These are phyloP conservation scores for Pinna nobilis DNA, from an alignment of 1,140 invertebrate genomes.

Conservation along the genomic window DNA sequence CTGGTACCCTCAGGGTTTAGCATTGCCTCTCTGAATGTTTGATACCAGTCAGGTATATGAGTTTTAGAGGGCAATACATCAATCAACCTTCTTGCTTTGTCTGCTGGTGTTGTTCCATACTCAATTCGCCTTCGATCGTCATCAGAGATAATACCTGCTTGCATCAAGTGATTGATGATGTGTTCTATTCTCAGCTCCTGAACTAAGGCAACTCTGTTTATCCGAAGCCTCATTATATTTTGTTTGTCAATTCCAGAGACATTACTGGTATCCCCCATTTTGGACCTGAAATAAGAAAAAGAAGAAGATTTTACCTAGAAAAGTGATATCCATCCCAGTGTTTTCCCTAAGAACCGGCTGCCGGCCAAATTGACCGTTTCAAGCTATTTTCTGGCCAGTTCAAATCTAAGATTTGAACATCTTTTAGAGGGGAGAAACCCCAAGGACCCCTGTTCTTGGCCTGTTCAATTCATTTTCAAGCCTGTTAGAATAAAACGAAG, in stretches of 20 bases:
- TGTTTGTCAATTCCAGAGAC: conserved; percentile 61
- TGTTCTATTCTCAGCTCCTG: conserved; percentile 71
- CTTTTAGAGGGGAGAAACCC: no score
- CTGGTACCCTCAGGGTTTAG: conserved; percentile 55
- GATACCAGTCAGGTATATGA: conserved; percentile 66
- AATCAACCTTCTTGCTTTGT: conserved; percentile 65
- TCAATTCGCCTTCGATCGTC: conserved; percentile 61
- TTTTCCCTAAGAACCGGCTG: neutral
- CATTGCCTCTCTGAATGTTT: conserved; percentile 61
- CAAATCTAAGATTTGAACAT: no score
- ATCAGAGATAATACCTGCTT: conserved; percentile 55
- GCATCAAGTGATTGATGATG: conserved; percentile 55
- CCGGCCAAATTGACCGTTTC: conserved; percentile 3
- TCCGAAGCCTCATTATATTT: conserved; percentile 66
- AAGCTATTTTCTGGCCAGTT: no score
- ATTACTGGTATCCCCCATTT: conserved; percentile 26
- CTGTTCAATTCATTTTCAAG: no score
- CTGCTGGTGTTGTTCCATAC: conserved; percentile 56
- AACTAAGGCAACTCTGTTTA: conserved; percentile 71
- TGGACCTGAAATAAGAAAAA: conserved; percentile 34
- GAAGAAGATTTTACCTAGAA: neutral
- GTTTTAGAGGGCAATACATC: conserved; percentile 67
- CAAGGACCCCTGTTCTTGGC: no score
- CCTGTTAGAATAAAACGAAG: no score
- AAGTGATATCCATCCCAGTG: neutral